Conservation (phyloP, 2,888 invertebrate species). For the Gibbula magus region DNA sequence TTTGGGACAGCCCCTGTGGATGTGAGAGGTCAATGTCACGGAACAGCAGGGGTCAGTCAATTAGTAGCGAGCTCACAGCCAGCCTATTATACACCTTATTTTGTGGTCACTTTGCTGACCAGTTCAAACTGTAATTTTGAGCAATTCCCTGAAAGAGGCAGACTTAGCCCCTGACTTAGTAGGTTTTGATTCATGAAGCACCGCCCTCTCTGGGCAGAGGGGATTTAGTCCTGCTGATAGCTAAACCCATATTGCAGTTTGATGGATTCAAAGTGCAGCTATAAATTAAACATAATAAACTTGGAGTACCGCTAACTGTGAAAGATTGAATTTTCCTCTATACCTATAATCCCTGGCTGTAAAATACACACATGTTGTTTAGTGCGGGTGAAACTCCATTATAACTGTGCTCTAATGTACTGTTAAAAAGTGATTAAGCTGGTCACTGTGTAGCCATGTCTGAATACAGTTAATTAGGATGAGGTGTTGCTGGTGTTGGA, state of each 20-base stretch:
- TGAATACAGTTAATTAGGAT: too few species aligned
- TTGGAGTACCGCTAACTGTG: constrained; percentile 4
- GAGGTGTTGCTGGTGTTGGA: too few species aligned
- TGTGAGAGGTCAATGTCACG: not conserved
- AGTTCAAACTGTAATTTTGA: not conserved
- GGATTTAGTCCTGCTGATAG: not conserved
- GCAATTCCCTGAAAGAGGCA: not conserved
- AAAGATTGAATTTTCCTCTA: constrained; percentile 4
- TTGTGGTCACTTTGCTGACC: constrained; percentile 4
- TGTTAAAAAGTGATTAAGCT: too few species aligned
- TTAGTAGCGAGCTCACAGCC: not conserved
- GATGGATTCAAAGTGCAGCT: not conserved
- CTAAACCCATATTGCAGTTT: constrained; percentile 15
- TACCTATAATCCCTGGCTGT: not conserved
- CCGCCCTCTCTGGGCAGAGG: not conserved
- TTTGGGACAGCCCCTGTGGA: not conserved
- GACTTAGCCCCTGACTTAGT: constrained; percentile 2
- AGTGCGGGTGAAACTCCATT: not conserved
- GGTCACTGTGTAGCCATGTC: too few species aligned
- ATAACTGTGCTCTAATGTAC: too few species aligned
- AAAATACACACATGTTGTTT: constrained; percentile 1
- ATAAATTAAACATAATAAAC: constrained; percentile 13
- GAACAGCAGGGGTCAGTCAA: constrained; percentile 4
- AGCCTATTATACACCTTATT: constrained; percentile 13
- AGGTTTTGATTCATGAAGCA: not conserved